Evolutionary conservation across 92 coral and sea anemone genomes (phyloP).

Genomic region (Bergia puertoricense): DNA sequence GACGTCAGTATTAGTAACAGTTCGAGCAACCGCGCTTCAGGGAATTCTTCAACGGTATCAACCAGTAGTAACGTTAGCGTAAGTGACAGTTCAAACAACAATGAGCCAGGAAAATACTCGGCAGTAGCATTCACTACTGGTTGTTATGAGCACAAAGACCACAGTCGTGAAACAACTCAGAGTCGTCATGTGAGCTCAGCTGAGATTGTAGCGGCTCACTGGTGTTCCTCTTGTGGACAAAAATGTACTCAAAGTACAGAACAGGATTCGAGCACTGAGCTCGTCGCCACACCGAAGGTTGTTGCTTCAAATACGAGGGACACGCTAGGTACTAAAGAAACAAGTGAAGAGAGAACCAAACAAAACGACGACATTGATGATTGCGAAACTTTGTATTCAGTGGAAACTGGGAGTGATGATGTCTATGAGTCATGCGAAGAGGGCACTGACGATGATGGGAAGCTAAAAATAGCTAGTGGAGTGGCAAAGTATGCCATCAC

Average conservation of each 20-base stretch:
- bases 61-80: not conserved
- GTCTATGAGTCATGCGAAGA: slow-evolving; percentile 32
- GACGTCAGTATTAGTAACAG: not conserved
- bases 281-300: not conserved
- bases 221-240: not conserved
- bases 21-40: not conserved
- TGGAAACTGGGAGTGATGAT: slow-evolving; percentile 1
- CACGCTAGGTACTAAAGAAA: not conserved
- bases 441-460: not conserved
- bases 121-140: not conserved
- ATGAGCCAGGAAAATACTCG: not conserved
- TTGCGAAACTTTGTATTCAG: not conserved
- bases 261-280: not conserved
- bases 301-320: not conserved
- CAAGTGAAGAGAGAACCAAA: no score
- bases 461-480: not conserved
- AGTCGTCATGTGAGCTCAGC: not conserved
- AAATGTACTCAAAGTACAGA: not conserved
- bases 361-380: not conserved
- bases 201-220: not conserved
- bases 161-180: not conserved
- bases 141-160: not conserved
- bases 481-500: not conserved
- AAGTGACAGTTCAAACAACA: not conserved
- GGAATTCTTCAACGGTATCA: not conserved